Base-by-base conservation (phyloP, 2,888 invertebrate species). In the Hydropsyche betteni region DNA sequence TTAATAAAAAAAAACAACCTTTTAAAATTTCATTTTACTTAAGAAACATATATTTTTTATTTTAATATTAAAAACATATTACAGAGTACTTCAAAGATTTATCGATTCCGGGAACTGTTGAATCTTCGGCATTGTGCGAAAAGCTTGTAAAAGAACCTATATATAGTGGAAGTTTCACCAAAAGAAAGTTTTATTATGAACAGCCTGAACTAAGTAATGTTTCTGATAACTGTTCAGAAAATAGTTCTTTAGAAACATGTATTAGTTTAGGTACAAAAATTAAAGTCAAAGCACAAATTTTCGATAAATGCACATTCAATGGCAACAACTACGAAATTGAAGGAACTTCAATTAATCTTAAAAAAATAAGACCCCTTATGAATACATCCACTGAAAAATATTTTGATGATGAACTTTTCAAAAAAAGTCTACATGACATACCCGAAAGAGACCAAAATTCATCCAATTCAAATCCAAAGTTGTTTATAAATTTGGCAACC, bases 201-300 rank as follows among this genome's bases (percentile, higher is more conserved):
- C 10, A 8, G 16, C 51, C 69, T 14, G 12, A 16, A 10, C 55
- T 10, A n/a, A 12, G 55, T 55, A 16, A 16, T 16, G 34, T 44
- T 50, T 69, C 58, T 34, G 79, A 79, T 58, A 78, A 76, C 51
- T 69, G 71, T 8, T 79, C 78, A 12, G 79, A 79, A 53, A 76
- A 75, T 12, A 73, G 88, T 14, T 88, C 88, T 7, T 87, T 87
- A 81, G 88, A 88, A 74, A 88, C 88, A 1, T 87, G 83, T 79
- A 85, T 86, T 74, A 88, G 88, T 80, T 81, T 88, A 81, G 88
- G 88, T 53, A 85, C 86, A 52, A 88, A 87, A 82, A 88, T 88
- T 64, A 88, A 88, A 81, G 86, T 85, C n/a, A 87, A 84, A 82
- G 88, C 88, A 2, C 87, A 87, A 81, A 81, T 82, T 1, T 82